These are phyloP conservation scores for Athene noctua DNA, from an alignment of 2,113 vertebrate species.

Conservation along the genomic window DNA sequence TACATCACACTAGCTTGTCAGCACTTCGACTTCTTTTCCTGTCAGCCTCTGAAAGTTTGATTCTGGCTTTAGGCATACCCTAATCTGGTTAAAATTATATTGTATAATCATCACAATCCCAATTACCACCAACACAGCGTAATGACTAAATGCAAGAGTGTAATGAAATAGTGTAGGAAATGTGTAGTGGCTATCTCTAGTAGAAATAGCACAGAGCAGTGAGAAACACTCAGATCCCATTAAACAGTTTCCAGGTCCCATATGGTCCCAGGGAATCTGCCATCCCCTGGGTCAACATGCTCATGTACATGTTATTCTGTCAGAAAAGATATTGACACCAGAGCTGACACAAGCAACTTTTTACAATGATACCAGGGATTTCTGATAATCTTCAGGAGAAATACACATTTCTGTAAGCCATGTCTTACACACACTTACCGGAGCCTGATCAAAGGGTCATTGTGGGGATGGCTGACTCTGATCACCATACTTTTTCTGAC, in stretches of 20 bases:
- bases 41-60: background rate
- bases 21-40: background rate
- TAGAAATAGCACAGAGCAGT: background rate
- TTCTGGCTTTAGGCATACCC: background rate
- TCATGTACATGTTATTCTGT: accelerated
- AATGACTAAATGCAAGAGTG: background rate
- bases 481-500: background rate
- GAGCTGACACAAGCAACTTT: background rate
- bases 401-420: background rate
- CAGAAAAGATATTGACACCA: background rate
- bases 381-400: background rate
- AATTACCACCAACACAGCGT: background rate
- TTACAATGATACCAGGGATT: background rate
- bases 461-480: background rate
- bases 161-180: background rate
- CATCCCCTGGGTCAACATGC: background rate
- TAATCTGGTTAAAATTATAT: background rate
- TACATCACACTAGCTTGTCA: background rate
- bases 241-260: background rate
- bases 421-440: background rate
- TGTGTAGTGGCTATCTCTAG: background rate
- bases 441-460: background rate
- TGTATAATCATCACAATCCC: background rate
- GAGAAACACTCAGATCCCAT: background rate
- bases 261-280: background rate